phyloP scores from a whole-genome alignment of 2,797 vertebrate species.

The Catamblyrhynchus diadema region DNA sequence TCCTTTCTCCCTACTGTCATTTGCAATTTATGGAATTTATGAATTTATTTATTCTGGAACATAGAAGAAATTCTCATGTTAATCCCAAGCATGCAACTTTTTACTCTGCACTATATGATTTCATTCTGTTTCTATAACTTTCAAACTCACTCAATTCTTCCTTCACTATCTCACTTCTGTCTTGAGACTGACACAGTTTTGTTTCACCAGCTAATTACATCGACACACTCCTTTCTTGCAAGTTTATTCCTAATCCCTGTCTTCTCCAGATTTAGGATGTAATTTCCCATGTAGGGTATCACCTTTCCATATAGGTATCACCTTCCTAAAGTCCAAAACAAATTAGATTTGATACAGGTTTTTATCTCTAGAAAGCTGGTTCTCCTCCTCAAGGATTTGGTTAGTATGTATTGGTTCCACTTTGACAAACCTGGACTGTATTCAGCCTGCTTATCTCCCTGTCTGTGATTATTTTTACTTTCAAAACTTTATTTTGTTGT shows the following conservation, averaged over 20 bases:
- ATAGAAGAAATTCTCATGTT: constrained; percentile 10
- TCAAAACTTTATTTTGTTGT: not conserved
- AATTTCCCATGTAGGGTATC: not conserved
- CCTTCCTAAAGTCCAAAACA: constrained; percentile 7
- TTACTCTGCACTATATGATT: not conserved
- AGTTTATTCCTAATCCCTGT: not conserved
- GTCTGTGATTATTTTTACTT: not conserved
- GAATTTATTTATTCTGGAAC: constrained; percentile 25
- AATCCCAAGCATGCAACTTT: constrained; percentile 14
- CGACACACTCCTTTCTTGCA: not conserved
- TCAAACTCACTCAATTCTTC: not conserved
- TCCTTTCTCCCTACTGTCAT: not conserved
- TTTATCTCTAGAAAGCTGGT: not conserved
- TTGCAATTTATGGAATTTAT: constrained; percentile 25
- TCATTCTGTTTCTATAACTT: not conserved
- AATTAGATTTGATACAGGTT: not conserved
- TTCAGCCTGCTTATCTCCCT: accelerated
- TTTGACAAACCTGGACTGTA: not conserved
- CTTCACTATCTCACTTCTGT: not conserved
- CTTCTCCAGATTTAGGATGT: not conserved
- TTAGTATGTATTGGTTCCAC: not conserved
- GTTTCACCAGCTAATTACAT: constrained; percentile 22
- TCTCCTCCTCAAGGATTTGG: not conserved
- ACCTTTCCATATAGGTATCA: not conserved
- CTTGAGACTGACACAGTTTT: not conserved